Evolutionary conservation across 2,113 vertebrate genomes (phyloP), one percentile per base, ranked within the genome.

Genomic region (human): DNA sequence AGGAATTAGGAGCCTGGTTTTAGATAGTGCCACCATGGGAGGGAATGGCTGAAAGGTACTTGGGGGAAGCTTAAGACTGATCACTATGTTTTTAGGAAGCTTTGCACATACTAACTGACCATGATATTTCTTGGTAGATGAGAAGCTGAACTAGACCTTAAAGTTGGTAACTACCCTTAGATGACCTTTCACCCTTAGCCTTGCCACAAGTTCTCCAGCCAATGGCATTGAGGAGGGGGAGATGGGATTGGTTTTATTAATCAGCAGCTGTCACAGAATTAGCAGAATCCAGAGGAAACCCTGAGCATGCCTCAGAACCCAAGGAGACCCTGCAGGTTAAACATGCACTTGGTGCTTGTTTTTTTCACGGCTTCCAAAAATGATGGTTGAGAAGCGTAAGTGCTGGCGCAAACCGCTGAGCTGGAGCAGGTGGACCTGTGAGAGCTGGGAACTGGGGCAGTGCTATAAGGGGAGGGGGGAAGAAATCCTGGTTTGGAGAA

Each of bases 291-390:
- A 59, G 66, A 76, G 43, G 20, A 73, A 80, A 79, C 4, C 9
- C 16, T 68, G 25, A 61, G 13, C 1, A 18, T 76, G 38, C 40
- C 30, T 86, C 30, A 61, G 61, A 89, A 86, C 22, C 50, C 0
- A 0, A 81, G n/a, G 45, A 82, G 25, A 45, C 8, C 10, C n/a
- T 76, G 3, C 23, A 81, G 72, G 43, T 43, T 88, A 92, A 68
- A 94, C 80, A 81, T 22, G 13, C 13, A 17, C 25, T 50, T 11
- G 6, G 0, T 75, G 23, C 75, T 81, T 89, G 20, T 83, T 85
- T 88, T 40, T 75, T 40, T 68, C 43, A 93, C 14, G 72, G 38
- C 43, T 93, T 66, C 96, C 59, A 87, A 66, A 93, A 45, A 68
- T 40, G 79, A 59, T 35, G 20, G n/a, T n/a, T 82, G 52, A 70